These are phyloP conservation scores for Esperia sulphurella DNA, from an alignment of 2,888 invertebrate species.

Conservation along the genomic window DNA sequence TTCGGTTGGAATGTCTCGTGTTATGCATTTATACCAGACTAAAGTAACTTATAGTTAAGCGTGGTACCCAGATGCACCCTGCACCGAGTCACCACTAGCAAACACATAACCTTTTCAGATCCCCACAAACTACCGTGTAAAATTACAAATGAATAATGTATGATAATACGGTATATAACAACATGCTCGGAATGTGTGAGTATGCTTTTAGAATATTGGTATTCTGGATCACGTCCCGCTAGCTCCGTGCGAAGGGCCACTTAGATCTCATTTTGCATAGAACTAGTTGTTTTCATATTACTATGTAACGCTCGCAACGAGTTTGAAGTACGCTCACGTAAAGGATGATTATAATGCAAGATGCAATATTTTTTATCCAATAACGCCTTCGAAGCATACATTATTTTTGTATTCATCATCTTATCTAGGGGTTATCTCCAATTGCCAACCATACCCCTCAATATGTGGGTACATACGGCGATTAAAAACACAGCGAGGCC, in stretches of 20 bases:
- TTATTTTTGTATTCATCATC: too few relatives aligned
- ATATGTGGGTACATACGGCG: too few relatives aligned
- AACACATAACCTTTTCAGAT: background rate
- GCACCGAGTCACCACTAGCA: too few relatives aligned
- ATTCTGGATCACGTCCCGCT: conserved; percentile 20
- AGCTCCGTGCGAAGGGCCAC: conserved; percentile 7
- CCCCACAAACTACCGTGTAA: background rate
- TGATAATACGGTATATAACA: conserved; percentile 3
- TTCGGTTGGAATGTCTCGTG: too few relatives aligned
- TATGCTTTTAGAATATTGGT: conserved; percentile 26
- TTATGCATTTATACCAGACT: too few relatives aligned
- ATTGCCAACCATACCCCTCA: too few relatives aligned
- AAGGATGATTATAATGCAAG: background rate
- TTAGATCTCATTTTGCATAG: conserved; percentile 14
- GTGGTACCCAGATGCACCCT: too few relatives aligned
- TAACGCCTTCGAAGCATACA: background rate
- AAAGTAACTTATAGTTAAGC: too few relatives aligned
- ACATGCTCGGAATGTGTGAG: conserved; percentile 15
- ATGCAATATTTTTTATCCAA: background rate
- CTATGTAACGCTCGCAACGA: background rate
- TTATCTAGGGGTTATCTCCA: too few relatives aligned
- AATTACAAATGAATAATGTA: conserved; percentile 8
- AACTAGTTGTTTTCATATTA: conserved; percentile 14
- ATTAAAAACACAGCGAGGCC: too few relatives aligned
- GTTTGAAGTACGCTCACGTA: background rate